Evolutionary conservation across 2,113 vertebrate species (phyloP), one percentile per base, ranked within the genome.

Genomic region (Melanostigma gelatinosum): DNA sequence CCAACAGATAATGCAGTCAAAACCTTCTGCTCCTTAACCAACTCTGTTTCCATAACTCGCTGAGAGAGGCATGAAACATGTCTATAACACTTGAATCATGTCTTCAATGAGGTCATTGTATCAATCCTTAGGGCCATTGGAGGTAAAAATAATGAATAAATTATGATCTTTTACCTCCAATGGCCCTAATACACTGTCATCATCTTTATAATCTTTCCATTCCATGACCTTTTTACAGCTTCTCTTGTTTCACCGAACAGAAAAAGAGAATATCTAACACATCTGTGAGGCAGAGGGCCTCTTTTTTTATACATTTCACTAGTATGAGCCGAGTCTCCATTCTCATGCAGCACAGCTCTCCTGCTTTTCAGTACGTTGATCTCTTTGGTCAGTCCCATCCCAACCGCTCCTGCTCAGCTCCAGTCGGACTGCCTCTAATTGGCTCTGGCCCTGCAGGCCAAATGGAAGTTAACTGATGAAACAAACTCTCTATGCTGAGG

Each of bases 341-440:
- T 75, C 61, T 60, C 38, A 78, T 72, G 75, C 79, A 79, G 72
- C 36, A 12, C 72, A 74, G 71, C 44, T 24, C 77, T 69, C 27
- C 72, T 75, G 44, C 60, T 76, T 80, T 80, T 58, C 69, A 54
- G 44, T 65, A 63, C 34, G 3, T 40, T 82, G 58, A 86, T 87
- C 44, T 84, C 79, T 88, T 80, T 80, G 68, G 72, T 87, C 80
- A 72, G 80, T 72, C 82, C 87, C 80, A 79, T 93, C 89, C 86
- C 73, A 87, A 71, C 70, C 77, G 74, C 77, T 87, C 50, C 62
- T 9, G 75, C 79, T 88, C 85, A 70, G 78, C 82, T 72, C 55
- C 69, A 79, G 50, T 85, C 85, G 84, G 89, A 87, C 85, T 70
- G 77, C 71, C 66, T 92, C 77, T 91, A 92, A 94, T 93, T 93